These are phyloP conservation scores for Asteroscopus sphinx DNA, from an alignment of 2,888 invertebrate genomes.

Conservation along the genomic window DNA sequence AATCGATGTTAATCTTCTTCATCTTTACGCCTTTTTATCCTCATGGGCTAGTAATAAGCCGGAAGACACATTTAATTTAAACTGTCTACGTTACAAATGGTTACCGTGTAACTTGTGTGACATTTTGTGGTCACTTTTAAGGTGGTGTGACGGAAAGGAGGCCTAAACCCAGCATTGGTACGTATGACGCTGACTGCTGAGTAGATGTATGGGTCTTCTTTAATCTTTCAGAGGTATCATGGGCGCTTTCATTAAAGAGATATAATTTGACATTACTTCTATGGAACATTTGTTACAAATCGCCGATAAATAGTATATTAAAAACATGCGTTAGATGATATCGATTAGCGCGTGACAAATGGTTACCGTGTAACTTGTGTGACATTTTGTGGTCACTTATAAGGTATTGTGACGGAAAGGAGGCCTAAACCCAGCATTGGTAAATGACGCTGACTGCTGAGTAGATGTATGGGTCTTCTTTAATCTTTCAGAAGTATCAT, in stretches of 20 bases:
- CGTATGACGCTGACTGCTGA: too few species aligned
- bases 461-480: too few species aligned
- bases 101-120: slow-evolving; percentile 35
- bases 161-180: too few species aligned
- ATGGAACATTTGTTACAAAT: too few species aligned
- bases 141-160: slow-evolving; percentile 15
- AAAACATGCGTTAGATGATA: slow-evolving; percentile 7
- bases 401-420: slow-evolving; percentile 17
- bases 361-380: slow-evolving; percentile 31
- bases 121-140: slow-evolving; percentile 21
- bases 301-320: too few species aligned
- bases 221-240: too few species aligned
- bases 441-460: too few species aligned
- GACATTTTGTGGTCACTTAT: slow-evolving; percentile 26
- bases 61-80: slow-evolving; percentile 59
- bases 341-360: slow-evolving; percentile 25
- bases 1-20: slow-evolving; percentile 69
- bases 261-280: too few species aligned
- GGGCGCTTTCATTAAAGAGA: too few species aligned
- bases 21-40: slow-evolving; percentile 48
- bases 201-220: too few species aligned
- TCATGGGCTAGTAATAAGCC: slow-evolving; percentile 44
- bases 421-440: too few species aligned
- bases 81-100: slow-evolving; percentile 34
- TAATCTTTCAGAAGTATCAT: too few species aligned